Evolutionary conservation across 2,113 vertebrate species (phyloP).

Genomic region (Myiozetetes cayanensis): DNA sequence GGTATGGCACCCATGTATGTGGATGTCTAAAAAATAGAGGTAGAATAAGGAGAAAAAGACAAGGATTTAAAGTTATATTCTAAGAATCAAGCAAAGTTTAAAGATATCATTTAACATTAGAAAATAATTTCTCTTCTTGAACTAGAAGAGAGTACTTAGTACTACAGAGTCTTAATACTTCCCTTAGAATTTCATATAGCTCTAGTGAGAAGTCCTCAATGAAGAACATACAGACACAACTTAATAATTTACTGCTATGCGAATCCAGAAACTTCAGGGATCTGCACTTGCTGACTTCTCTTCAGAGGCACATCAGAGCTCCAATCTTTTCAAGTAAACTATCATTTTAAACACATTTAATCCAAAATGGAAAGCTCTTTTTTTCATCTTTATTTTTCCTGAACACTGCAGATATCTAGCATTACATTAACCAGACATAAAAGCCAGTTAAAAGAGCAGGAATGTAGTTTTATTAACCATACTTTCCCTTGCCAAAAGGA

Average conservation of each 20-base stretch:
- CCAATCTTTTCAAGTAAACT: neutral
- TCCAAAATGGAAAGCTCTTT: neutral
- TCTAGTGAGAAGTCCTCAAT: neutral
- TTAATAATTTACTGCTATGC: neutral
- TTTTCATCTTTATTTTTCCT: neutral
- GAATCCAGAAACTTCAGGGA: neutral
- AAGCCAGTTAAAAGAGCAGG: neutral
- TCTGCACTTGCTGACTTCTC: neutral
- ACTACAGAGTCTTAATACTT: neutral
- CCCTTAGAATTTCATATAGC: neutral
- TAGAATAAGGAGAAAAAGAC: neutral
- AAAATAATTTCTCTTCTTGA: neutral
- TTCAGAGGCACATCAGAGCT: neutral
- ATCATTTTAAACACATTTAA: neutral
- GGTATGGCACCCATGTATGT: neutral
- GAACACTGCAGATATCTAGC: neutral
- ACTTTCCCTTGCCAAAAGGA: neutral
- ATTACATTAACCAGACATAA: neutral
- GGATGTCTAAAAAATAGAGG: neutral
- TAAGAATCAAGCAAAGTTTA: neutral
- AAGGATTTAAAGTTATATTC: neutral
- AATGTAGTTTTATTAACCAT: neutral
- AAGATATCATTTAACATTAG: neutral
- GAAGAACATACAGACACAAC: neutral
- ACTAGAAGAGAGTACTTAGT: neutral